Evolutionary conservation across 2,888 invertebrate genomes (phyloP).

Genomic region (Plebejus anna): DNA sequence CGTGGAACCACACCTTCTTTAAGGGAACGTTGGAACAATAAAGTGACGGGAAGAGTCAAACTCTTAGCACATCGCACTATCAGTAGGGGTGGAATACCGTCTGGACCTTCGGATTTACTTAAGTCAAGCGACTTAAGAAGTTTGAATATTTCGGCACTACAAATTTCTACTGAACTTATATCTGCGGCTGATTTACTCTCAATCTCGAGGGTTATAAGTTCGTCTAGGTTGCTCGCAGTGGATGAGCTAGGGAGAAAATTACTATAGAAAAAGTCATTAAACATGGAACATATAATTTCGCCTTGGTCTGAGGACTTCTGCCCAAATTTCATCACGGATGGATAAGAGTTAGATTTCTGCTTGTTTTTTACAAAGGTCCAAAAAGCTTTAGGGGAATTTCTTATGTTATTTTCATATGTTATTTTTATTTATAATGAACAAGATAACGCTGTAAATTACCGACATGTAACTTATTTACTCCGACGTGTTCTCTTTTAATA

Average conservation of each 20-base stretch:
- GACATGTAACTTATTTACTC: conserved; percentile 7
- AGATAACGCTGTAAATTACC: neutral
- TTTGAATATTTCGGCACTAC: no score
- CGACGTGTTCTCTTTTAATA: conserved; percentile 7
- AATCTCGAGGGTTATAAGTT: no score
- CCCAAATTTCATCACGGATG: neutral
- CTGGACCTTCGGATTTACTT: neutral
- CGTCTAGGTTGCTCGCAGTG: no score
- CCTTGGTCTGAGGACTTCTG: neutral
- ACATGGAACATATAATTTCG: neutral
- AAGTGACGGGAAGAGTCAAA: no score
- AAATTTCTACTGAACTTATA: no score
- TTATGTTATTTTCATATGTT: neutral
- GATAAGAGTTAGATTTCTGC: neutral
- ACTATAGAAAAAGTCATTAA: neutral
- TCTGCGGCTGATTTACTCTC: no score
- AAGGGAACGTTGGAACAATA: no score
- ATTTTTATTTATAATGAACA: neutral
- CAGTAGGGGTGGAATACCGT: neutral
- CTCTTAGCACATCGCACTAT: neutral
- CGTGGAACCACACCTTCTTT: neutral
- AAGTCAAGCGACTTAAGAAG: no score
- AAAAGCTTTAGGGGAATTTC: neutral
- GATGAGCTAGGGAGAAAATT: no score
- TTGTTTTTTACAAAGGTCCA: neutral